phyloP scores from a whole-genome alignment of 2,113 vertebrate genomes.

The Grallaria varia region DNA sequence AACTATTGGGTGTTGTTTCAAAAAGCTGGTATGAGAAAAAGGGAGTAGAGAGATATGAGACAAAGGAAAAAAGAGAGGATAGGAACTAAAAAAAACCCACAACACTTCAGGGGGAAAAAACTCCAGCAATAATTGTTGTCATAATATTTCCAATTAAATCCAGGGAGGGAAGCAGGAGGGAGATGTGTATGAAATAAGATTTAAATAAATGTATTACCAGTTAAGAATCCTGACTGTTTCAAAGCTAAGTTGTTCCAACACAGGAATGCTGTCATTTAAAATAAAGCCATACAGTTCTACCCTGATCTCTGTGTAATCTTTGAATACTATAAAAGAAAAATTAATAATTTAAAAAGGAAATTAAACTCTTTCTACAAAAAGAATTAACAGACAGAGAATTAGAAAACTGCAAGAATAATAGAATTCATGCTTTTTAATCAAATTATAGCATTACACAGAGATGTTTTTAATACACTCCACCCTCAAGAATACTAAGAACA shows the following conservation, averaged over 20 bases:
- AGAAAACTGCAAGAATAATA: not conserved
- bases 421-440: not conserved
- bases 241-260: not conserved
- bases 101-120: not conserved
- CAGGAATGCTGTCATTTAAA: not conserved
- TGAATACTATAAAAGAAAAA: not conserved
- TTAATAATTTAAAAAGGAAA: not conserved
- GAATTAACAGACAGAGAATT: not conserved
- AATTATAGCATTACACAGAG: not conserved
- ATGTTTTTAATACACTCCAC: not conserved
- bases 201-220: not conserved
- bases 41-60: not conserved
- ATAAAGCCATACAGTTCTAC: not conserved
- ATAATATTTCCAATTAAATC: not conserved
- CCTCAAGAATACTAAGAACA: not conserved
- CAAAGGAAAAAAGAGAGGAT: not conserved
- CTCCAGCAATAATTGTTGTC: not conserved
- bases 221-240: not conserved
- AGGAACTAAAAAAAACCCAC: not conserved
- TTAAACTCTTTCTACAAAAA: not conserved
- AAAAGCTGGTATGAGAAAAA: not conserved
- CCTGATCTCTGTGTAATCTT: not conserved
- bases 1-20: not conserved
- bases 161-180: rapidly evolving
- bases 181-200: not conserved